These are phyloP conservation scores for Junonia oenone DNA, from an alignment of 2,888 invertebrate species.

Conservation along the genomic window DNA sequence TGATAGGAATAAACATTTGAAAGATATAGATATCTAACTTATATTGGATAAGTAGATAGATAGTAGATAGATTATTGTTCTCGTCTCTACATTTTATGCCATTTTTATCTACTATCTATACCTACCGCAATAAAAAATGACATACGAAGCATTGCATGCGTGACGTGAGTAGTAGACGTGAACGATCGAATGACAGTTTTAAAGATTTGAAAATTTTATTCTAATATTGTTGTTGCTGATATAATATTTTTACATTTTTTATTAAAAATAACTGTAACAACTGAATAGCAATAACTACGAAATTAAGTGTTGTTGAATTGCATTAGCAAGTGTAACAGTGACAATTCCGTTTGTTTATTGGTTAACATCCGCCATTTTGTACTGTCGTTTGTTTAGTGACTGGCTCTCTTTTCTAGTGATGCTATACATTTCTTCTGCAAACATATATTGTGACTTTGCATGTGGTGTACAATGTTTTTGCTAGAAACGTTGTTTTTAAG, in stretches of 20 bases:
- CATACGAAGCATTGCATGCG: slow-evolving; percentile 39
- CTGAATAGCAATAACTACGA: slow-evolving; percentile 39
- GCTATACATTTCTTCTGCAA: slow-evolving; percentile 60
- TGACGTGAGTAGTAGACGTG: slow-evolving; percentile 53
- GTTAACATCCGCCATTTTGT: slow-evolving; percentile 80
- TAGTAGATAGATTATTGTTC: too few relatives aligned
- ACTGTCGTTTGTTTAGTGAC: slow-evolving; percentile 79
- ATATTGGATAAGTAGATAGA: too few relatives aligned
- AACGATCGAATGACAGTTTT: slow-evolving; percentile 71
- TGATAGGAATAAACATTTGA: too few relatives aligned
- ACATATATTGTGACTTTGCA: slow-evolving; percentile 60
- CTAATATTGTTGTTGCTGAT: slow-evolving; percentile 54
- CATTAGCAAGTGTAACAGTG: slow-evolving; percentile 50
- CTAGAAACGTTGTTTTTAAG: slow-evolving; percentile 64
- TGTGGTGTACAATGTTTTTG: slow-evolving; percentile 73
- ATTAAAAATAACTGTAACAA: slow-evolving; percentile 53
- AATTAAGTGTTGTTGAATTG: slow-evolving; percentile 47
- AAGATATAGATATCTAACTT: too few relatives aligned
- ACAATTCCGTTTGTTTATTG: slow-evolving; percentile 78
- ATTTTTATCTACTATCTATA: slow-evolving; percentile 1
- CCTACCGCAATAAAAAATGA: slow-evolving; percentile 26
- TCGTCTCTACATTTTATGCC: not conserved
- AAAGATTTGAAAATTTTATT: slow-evolving; percentile 61
- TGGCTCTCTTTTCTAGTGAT: slow-evolving; percentile 66
- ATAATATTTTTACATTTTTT: slow-evolving; percentile 67